Percentiles rank a stretch among this genome's conserved stretches.
Evolutionary conservation across 1,140 invertebrate genomes (phyloP).

Genomic region (Lethrus apterus): DNA sequence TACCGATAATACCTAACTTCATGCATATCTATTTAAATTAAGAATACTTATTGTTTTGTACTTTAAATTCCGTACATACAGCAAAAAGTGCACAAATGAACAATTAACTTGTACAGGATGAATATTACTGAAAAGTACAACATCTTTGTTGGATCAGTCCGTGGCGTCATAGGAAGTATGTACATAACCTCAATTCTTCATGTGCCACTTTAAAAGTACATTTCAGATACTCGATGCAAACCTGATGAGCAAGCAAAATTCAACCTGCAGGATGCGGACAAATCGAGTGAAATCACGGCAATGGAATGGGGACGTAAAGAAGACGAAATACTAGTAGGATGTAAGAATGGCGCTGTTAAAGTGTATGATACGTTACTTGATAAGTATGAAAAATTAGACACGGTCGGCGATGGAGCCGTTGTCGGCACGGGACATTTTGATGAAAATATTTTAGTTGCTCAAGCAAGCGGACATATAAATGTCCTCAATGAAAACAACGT

Average conservation of each 20-base stretch:
- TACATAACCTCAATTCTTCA: conserved; percentile 1
- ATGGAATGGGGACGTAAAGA: conserved; percentile 49
- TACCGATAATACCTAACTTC: too few relatives aligned
- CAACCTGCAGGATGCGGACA: conserved; percentile 20
- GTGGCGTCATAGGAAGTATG: conserved; percentile 29
- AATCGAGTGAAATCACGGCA: conserved; percentile 42
- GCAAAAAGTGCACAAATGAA: too few relatives aligned
- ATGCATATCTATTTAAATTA: too few relatives aligned
- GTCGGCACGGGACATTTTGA: conserved; percentile 23
- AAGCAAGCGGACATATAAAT: conserved; percentile 51
- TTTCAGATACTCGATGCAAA: conserved; percentile 28
- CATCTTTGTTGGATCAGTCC: conserved; percentile 29
- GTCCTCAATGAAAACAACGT: conserved; percentile 42
- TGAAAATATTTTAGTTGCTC: conserved; percentile 47
- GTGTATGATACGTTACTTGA: conserved; percentile 24
- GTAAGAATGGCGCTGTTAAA: conserved; percentile 29
- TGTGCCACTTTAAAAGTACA: not conserved
- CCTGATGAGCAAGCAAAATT: conserved; percentile 22
- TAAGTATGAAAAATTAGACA: conserved; percentile 19
- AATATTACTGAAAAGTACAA: conserved; percentile 22
- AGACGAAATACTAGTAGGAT: conserved; percentile 33
- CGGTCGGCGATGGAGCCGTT: conserved; percentile 22
- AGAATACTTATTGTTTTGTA: too few relatives aligned
- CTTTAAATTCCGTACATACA: too few relatives aligned
- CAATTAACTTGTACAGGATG: conserved; percentile 13